phyloP scores from a whole-genome alignment of 2,797 vertebrate genomes.

The Choloepus didactylus region DNA sequence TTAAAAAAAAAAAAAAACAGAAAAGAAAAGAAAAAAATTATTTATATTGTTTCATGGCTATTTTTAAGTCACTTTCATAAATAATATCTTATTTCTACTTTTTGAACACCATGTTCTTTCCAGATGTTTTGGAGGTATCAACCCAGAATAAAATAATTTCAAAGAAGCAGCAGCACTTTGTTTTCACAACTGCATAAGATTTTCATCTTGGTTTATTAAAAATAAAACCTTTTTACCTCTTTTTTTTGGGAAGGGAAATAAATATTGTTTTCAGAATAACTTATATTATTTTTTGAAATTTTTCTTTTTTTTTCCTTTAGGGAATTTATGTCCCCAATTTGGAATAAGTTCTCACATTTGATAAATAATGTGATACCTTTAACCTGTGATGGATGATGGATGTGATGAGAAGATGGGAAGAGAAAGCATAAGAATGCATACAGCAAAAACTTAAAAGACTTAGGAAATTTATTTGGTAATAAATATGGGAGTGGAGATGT shows the following conservation, averaged over 20 bases:
- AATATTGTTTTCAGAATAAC: neutral
- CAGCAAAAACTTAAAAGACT: neutral
- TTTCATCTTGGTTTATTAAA: conserved; percentile 20
- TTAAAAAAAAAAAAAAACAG: neutral
- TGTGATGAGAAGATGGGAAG: neutral
- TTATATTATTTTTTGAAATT: neutral
- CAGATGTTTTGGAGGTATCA: neutral
- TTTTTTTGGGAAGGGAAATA: neutral
- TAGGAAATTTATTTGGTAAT: too few species aligned
- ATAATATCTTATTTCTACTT: neutral
- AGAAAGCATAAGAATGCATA: too few species aligned
- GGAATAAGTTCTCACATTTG: neutral
- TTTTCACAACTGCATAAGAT: neutral
- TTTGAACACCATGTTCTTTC: too few species aligned
- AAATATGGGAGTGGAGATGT: neutral
- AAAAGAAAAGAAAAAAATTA: too few species aligned
- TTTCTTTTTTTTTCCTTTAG: neutral
- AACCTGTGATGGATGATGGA: neutral
- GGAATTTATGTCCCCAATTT: neutral
- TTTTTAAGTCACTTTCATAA: neutral
- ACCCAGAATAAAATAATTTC: neutral
- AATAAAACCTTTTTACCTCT: neutral
- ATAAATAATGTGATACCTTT: neutral
- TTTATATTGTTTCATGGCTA: neutral
- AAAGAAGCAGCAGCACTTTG: neutral